Base-by-base conservation (phyloP, 2,888 invertebrate genomes). In the Apantesis nais region DNA sequence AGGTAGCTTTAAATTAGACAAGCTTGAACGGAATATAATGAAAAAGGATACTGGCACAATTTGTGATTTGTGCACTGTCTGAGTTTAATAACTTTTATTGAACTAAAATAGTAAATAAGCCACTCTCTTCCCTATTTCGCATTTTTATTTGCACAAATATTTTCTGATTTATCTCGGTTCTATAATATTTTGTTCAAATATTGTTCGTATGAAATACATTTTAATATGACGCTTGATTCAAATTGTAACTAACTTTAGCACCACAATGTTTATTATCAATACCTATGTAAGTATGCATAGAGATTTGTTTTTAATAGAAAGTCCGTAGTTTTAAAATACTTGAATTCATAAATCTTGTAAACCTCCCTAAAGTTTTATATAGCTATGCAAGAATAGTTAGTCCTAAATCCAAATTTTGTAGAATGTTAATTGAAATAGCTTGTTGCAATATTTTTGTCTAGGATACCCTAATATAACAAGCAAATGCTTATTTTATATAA, bases 1-100 rank as follows among this genome's bases (percentile, higher is more conserved):
- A 76, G 75, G 72, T 85, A 86, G 85, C 85, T 86, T 86, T 86
- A 85, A 83, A 80, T 76, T 80, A 85, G 81, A 78, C 77, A 83
- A 80, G 83, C 85, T 81, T 86, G 70, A 81, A 75, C 71, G 70
- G 74, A 68, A 58, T 73, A 75, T 76, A 8, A 77, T 78, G 73
- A 78, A 72, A 73, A 78, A 75, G 77, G 71, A 74, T 78, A 76
- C 73, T 67, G 69, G 65, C 70, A 78, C 68, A 71, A 72, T 78
- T 80, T 74, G 73, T 77, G 73, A 12, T 68, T 44, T 63, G 22
- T 37, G 14, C 44, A 60, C n/a, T 25, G 19, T 52, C 14, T 41
- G n/a, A 61, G 14, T 62, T 62, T 41, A 8, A 34, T 55, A 39
- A 39, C 37, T 31, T 66, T n/a, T n/a, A 31, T 41, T n/a, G 31